phyloP scores from a whole-genome alignment of 2,797 vertebrate genomes.

The Chanos chanos region DNA sequence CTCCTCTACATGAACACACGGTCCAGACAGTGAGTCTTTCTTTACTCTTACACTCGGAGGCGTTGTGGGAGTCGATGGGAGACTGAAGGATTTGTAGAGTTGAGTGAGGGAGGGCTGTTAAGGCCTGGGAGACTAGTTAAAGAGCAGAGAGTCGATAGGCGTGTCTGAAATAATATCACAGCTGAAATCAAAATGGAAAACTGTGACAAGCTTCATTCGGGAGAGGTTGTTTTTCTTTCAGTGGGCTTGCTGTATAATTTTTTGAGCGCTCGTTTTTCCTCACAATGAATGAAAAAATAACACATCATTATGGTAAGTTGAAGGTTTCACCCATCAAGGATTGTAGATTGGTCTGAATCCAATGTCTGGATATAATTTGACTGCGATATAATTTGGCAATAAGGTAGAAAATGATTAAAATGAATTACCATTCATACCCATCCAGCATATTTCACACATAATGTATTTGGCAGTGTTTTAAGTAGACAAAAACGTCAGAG shows the following conservation, averaged over 20 bases:
- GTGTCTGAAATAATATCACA: constrained; percentile 39
- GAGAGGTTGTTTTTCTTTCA: constrained; percentile 27
- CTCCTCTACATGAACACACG: too few relatives aligned
- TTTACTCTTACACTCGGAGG: too few relatives aligned
- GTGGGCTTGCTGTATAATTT: constrained; percentile 25
- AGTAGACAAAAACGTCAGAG: constrained; percentile 5
- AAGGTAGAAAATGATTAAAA: constrained; percentile 19
- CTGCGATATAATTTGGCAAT: constrained; percentile 16
- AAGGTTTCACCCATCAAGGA: constrained; percentile 11
- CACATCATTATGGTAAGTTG: constrained; percentile 5
- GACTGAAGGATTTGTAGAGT: constrained; percentile 27
- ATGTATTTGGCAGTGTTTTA: not conserved
- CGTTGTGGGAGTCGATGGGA: too few relatives aligned
- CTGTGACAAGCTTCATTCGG: constrained; percentile 26
- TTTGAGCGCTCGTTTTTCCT: constrained; percentile 24
- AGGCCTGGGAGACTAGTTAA: constrained; percentile 23
- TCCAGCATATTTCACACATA: not conserved
- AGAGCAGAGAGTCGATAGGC: constrained; percentile 24
- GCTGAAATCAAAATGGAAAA: constrained; percentile 28
- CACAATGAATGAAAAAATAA: constrained; percentile 29
- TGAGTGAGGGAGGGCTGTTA: constrained; percentile 20
- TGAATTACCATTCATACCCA: constrained; percentile 13
- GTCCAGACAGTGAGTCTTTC: too few relatives aligned
- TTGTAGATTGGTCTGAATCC: constrained; percentile 5
- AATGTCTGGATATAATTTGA: constrained; percentile 14